Evolutionary conservation across 2,888 invertebrate species (phyloP), one percentile per base, ranked within the genome.

Genomic region (Sylvicola cinctus): DNA sequence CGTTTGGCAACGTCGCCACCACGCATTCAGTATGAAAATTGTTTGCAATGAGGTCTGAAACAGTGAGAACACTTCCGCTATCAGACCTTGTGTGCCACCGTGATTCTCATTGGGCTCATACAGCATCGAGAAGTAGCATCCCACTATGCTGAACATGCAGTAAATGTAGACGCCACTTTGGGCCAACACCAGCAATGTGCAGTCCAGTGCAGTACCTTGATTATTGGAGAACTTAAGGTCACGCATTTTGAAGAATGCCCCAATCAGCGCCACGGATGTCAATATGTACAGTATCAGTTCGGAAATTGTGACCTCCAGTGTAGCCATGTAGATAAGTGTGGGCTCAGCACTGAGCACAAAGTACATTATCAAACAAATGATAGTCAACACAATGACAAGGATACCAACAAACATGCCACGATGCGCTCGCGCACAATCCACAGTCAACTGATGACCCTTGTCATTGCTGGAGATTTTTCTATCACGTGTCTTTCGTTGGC

Each of bases 361-460:
- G 60, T 90, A 90, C 26, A 88, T 63, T 42, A 91, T 87, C 35
- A 90, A 63, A 3, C 85, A 85, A 49, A 90, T 88, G 45, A 90
- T 87, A 13, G 88, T 85, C 31, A 88, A 62, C 13, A 90, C 88
- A 30, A 90, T 64, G 31, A 87, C 74, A 29, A 87, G 60, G 40
- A 87, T 85, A 27, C 88, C 88, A 41, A 87, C 76, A 54, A 91
- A 91, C 4, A 91, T 66, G 1, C 90, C 90, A 56, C 87, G 87
- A 59, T 90, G 90, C 1, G 91, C 88, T 38, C 85, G 67, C 0
- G 88, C 84, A 54, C 93, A 93, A 53, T 93, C 93, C 4, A 91
- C 88, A 35, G 84, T 83, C 57, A 87, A 88, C 46, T 87, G 76
- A 58, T 88, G 85, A 68, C 52, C 16, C 64, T 46, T 6, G 64